Percentiles rank a stretch among this genome's conserved stretches.
Conservation (phyloP, 2,797 vertebrate genomes). For the Trachops cirrhosus region DNA sequence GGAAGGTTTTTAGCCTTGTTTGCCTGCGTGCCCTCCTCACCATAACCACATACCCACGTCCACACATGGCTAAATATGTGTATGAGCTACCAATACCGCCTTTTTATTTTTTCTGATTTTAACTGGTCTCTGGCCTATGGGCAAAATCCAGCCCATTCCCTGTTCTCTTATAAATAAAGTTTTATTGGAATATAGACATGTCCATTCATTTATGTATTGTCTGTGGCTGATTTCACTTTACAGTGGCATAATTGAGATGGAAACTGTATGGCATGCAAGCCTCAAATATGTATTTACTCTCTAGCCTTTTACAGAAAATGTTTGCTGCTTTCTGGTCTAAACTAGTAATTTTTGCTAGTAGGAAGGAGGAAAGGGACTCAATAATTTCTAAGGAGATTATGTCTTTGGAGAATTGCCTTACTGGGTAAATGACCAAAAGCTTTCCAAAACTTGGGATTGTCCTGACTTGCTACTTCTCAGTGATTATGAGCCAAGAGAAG, state of each 20-base stretch:
- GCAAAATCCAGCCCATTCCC: not conserved
- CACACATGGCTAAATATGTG: not conserved
- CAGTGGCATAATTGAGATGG: not conserved
- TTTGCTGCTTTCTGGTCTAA: not conserved
- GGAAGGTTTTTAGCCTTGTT: not conserved
- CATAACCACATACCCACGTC: not conserved
- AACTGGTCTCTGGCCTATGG: not conserved
- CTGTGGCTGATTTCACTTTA: constrained; percentile 36
- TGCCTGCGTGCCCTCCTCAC: not conserved
- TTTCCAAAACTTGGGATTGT: not conserved
- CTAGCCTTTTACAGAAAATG: not conserved
- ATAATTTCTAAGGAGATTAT: not conserved
- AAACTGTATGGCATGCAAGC: not conserved
- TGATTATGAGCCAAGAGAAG: constrained; percentile 4
- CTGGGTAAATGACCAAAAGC: constrained; percentile 11
- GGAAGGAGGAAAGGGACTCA: not conserved
- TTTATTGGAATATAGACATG: constrained; percentile 13
- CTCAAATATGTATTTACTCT: constrained; percentile 10
- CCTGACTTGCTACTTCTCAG: constrained; percentile 41
- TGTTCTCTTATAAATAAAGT: not conserved
- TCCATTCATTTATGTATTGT: not conserved
- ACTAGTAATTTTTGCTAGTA: constrained; percentile 18
- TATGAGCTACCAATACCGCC: not conserved
- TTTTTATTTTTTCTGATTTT: not conserved
- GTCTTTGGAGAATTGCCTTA: constrained; percentile 18